Conservation (phyloP, 1,140 invertebrate species). For the Lasioglossum baleicum region DNA sequence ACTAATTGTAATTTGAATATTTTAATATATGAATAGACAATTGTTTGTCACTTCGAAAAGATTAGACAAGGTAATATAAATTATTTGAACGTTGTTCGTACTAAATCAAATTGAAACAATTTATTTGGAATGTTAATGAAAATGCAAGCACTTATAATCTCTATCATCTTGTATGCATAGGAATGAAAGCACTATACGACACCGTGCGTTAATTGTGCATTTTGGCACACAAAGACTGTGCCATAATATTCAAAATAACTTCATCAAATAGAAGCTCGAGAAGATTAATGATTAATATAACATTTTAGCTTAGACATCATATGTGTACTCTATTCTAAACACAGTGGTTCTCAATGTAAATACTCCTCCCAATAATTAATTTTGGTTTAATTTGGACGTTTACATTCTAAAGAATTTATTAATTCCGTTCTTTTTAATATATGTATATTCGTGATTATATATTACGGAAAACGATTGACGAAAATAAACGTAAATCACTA, state of each 20-base stretch:
- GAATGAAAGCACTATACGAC: conserved; percentile 9
- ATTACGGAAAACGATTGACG: neutral
- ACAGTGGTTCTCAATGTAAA: conserved; percentile 16
- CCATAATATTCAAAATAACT: conserved; percentile 54
- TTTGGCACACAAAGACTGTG: conserved; percentile 45
- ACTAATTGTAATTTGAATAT: conserved; percentile 19
- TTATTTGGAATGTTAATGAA: neutral
- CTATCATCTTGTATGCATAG: conserved; percentile 1
- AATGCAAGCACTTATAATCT: neutral
- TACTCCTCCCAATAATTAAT: neutral
- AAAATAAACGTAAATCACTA: neutral
- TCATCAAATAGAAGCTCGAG: conserved; percentile 39
- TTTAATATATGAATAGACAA: conserved; percentile 6
- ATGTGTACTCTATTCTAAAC: conserved; percentile 23
- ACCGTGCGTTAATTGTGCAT: conserved; percentile 48
- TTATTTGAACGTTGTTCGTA: neutral
- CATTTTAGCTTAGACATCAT: conserved; percentile 40
- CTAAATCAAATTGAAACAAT: neutral
- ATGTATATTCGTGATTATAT: neutral
- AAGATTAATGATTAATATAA: conserved; percentile 43
- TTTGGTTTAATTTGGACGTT: neutral
- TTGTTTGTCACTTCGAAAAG: neutral
- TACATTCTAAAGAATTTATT: neutral
- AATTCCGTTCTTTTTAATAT: neutral
- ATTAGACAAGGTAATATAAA: neutral